Base-by-base conservation (phyloP, 2,113 vertebrate species). In the Psettodes erumei region DNA sequence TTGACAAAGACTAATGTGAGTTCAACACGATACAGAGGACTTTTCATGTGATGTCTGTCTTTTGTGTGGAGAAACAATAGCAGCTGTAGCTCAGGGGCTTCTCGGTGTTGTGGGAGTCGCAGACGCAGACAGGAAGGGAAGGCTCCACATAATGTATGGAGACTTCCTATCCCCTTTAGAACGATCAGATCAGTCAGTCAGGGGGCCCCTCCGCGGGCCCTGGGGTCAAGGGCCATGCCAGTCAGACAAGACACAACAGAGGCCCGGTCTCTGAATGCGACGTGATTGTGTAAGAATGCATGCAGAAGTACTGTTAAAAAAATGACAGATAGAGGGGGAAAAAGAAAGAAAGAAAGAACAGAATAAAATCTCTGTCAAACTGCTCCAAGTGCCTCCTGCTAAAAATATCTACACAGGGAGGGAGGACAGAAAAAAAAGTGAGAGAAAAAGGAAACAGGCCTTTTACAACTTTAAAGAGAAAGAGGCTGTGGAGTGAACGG, bases 401-500 rank as follows among this genome's bases (percentile, higher is more conserved):
- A 88, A 87, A 92, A 90, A 91, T 92, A 85, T 88, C 81, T 71
- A 68, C 53, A 50, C 77, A 79, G 77, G 38, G 67, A 80, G 58
- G 66, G 79, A 28, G 74, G 70, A 18, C 0, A 35, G 62, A 71
- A 33, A 77, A 77, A 81, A 56, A 77, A 67, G 45, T 32, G 50
- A 76, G 43, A 85, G 78, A 85, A 87, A 86, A 81, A 65, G 77
- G 69, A 89, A 91, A 86, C 76, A 87, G 82, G 87, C 88, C 90
- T 91, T 94, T 92, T 91, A 94, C 92, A 93, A 92, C 90, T 93
- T 97, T 94, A 95, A 97, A 96, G 95, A 96, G 95, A 96, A 96
- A 96, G 95, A 94, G 93, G 94, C 94, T 92, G 96, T 94, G 95
- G 95, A 96, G 94, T 93, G 95, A 98, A 95, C 94, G 87, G 96